Base-by-base conservation (phyloP, 2,113 vertebrate species). In the Hemibagrus wyckioides region DNA sequence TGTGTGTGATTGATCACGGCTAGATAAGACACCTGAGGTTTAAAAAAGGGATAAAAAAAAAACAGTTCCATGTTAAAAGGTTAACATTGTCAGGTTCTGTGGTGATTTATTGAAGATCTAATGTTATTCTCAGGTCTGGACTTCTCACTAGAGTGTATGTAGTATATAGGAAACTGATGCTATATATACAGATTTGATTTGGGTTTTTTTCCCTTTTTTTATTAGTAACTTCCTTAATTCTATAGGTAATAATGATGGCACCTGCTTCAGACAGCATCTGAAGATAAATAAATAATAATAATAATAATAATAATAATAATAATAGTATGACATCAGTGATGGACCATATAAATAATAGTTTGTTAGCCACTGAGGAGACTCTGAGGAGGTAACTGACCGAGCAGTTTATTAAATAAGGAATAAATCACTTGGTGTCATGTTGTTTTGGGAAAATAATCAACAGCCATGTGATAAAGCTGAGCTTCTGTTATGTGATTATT, bases 1-100 rank as follows among this genome's bases (percentile, higher is more conserved):
- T 67, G 86, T 33, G 36, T 85, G 77, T 82, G 82, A 82, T 75
- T 33, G 75, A 88, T 82, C 80, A 59, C 54, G 65, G 21, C 52
- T 41, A 54, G 63, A 86, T 41, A 65, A 54, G 61, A 73, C 77
- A 59, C 85, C 25, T 44, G 71, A 44, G 56, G 28, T 48, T 76
- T 30, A 48, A 76, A 15, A 57, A 48, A 15, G 6, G 41, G 6
- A 44, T 44, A 23, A 65, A 81, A 57, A 21, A 39, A 67, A 80
- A 39, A 41, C 54, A 59, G 21, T 56, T 23, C 3, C 7, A 23
- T 59, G 33, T 59, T 59, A 41, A 41, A 81, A 81, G 61, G 82
- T 33, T 33, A 69, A 83, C 82, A 36, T 2, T 50, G 61, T 50
- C 63, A 25, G 11, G 28, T 30, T 59, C 36, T 41, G 8, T 59